phyloP scores from a whole-genome alignment of 1,140 invertebrate genomes.

The Leptopilina boulardi region DNA sequence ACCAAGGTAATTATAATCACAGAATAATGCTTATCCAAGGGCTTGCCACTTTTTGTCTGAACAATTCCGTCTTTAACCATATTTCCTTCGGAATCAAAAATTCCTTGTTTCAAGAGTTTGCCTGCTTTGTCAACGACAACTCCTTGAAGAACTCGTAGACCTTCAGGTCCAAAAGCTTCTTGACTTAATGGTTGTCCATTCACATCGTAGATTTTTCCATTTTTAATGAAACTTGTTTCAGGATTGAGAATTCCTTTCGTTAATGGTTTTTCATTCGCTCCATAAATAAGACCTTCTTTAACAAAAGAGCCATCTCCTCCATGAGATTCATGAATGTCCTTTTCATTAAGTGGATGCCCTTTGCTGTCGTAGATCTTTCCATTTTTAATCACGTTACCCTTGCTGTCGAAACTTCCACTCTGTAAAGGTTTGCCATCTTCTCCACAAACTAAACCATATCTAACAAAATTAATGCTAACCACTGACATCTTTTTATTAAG shows the following conservation, averaged over 20 bases:
- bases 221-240: conserved; percentile 67
- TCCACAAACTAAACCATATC: conserved; percentile 68
- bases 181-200: conserved; percentile 65
- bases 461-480: conserved; percentile 62
- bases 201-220: conserved; percentile 63
- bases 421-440: conserved; percentile 68
- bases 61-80: conserved; percentile 68
- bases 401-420: conserved; percentile 64
- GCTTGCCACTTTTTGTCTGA: conserved; percentile 61
- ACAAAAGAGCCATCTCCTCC: conserved; percentile 62
- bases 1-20: conserved; percentile 64
- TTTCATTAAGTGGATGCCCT: conserved; percentile 63
- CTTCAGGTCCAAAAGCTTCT: conserved; percentile 72
- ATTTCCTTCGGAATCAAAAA: conserved; percentile 69
- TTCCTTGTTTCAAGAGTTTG: conserved; percentile 64
- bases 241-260: conserved; percentile 58
- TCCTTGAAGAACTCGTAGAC: conserved; percentile 66
- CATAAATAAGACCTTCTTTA: conserved; percentile 68
- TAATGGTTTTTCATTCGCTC: conserved; percentile 64
- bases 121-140: conserved; percentile 67
- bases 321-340: too few relatives aligned
- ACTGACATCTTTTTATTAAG: conserved; percentile 63
- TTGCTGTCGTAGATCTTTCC: conserved; percentile 66
- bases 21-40: conserved; percentile 67
- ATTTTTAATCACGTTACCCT: conserved; percentile 65